Conservation (phyloP, 2,113 vertebrate species). For the Athene cunicularia region DNA sequence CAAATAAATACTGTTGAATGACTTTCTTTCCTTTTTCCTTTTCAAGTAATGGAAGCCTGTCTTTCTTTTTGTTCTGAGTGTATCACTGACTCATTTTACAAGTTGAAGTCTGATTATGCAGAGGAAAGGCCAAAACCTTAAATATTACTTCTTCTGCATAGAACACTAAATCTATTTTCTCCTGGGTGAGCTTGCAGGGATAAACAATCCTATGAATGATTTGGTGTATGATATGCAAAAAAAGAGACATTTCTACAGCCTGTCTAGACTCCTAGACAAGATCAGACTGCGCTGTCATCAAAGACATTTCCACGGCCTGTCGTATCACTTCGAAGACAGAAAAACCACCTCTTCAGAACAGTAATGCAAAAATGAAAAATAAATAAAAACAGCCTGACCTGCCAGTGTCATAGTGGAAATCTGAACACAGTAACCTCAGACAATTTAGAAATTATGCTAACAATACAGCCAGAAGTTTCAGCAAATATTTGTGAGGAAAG, state of each 20-base stretch:
- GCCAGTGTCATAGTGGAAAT: constrained; percentile 49
- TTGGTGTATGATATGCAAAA: constrained; percentile 61
- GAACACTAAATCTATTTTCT: constrained; percentile 33
- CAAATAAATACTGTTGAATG: neutral
- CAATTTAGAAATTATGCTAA: constrained; percentile 71
- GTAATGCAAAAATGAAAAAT: constrained; percentile 63
- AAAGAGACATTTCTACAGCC: constrained; percentile 62
- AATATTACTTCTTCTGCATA: constrained; percentile 21
- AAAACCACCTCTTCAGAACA: neutral
- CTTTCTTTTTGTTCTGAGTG: neutral
- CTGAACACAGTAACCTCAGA: constrained; percentile 48
- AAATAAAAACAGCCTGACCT: constrained; percentile 70
- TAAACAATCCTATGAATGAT: constrained; percentile 60
- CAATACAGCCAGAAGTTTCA: constrained; percentile 60
- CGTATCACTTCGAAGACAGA: constrained; percentile 60
- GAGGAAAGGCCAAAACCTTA: constrained; percentile 10
- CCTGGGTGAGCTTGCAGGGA: constrained; percentile 42
- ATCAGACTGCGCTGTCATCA: constrained; percentile 49
- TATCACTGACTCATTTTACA: constrained; percentile 10
- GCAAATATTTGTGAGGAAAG: constrained; percentile 57
- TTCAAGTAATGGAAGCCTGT: neutral
- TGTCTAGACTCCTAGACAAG: constrained; percentile 74
- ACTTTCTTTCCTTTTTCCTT: neutral
- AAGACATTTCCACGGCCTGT: constrained; percentile 67
- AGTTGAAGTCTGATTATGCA: neutral